These are phyloP conservation scores for Periophthalmodon schlosseri DNA, from an alignment of 2,113 vertebrate species.

Conservation along the genomic window DNA sequence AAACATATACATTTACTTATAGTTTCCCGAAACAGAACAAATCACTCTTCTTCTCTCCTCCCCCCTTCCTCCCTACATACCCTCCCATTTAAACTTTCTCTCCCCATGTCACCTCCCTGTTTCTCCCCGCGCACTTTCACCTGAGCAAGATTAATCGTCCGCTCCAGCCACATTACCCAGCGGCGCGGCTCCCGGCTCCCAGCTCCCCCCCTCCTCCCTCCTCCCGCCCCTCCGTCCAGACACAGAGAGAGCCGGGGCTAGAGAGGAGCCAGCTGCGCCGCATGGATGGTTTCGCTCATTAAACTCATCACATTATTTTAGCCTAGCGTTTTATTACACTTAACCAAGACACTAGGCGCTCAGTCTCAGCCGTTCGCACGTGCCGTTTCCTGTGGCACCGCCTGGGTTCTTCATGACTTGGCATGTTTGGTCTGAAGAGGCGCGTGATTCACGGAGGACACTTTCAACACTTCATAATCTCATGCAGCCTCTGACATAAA, in stretches of 20 bases:
- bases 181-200: constrained; percentile 59
- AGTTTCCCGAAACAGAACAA: constrained; percentile 22
- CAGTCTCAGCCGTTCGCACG: constrained; percentile 49
- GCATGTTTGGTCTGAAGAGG: constrained; percentile 65
- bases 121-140: constrained; percentile 64
- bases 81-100: constrained; percentile 56
- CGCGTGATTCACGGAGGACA: constrained; percentile 62
- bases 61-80: constrained; percentile 13
- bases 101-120: constrained; percentile 49
- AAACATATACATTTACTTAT: constrained; percentile 19
- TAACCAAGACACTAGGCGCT: constrained; percentile 67
- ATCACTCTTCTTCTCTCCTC: constrained; percentile 27
- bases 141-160: constrained; percentile 79
- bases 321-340: constrained; percentile 72
- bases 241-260: constrained; percentile 7
- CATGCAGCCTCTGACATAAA: not conserved
- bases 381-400: not conserved
- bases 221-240: constrained; percentile 14
- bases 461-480: constrained; percentile 65
- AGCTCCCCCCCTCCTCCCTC: constrained; percentile 5
- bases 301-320: constrained; percentile 78
- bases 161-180: constrained; percentile 76
- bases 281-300: constrained; percentile 72
- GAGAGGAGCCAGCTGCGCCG: constrained; percentile 52
- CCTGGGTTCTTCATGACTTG: constrained; percentile 52